Evolutionary conservation across 2,888 invertebrate genomes (phyloP).

Genomic region (Acronicta alni): DNA sequence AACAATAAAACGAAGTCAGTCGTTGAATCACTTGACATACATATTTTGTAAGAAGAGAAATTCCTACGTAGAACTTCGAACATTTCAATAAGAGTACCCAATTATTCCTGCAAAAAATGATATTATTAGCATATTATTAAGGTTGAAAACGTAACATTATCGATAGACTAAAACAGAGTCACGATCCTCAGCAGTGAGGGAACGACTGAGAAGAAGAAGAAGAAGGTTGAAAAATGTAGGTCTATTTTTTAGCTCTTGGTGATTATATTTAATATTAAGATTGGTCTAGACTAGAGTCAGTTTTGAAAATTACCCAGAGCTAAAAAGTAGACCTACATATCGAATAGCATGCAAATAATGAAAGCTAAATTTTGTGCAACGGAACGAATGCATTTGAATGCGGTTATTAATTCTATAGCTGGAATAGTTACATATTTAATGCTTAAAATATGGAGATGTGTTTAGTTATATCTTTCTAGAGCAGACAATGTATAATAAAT

Average conservation of each 20-base stretch:
- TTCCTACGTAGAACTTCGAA: conserved; percentile 50
- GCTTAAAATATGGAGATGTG: conserved; percentile 26
- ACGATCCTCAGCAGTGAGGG: too few species aligned
- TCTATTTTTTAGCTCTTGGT: too few species aligned
- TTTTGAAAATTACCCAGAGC: neutral
- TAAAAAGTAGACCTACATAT: neutral
- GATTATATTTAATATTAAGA: too few species aligned
- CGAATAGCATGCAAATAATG: conserved; percentile 12
- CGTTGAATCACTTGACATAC: conserved; percentile 83
- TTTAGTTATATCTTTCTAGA: conserved; percentile 13
- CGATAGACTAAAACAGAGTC: too few species aligned
- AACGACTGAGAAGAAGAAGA: too few species aligned
- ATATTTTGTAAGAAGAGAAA: conserved; percentile 69
- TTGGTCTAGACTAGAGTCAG: too few species aligned
- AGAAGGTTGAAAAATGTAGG: too few species aligned
- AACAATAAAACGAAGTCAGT: conserved; percentile 80
- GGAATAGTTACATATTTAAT: conserved; percentile 1
- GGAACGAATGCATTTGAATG: conserved; percentile 16
- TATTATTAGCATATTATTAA: too few species aligned
- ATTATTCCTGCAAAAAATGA: too few species aligned
- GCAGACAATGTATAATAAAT: conserved; percentile 11
- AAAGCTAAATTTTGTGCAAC: conserved; percentile 9
- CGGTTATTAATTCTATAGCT: conserved; percentile 18
- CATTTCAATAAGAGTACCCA: conserved; percentile 38
- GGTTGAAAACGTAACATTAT: too few species aligned